A percentile compares a stretch with the other conserved stretches of the same genome.
These are phyloP conservation scores for Notolabrus celidotus DNA, from an alignment of 2,797 vertebrate genomes.

Conservation along the genomic window DNA sequence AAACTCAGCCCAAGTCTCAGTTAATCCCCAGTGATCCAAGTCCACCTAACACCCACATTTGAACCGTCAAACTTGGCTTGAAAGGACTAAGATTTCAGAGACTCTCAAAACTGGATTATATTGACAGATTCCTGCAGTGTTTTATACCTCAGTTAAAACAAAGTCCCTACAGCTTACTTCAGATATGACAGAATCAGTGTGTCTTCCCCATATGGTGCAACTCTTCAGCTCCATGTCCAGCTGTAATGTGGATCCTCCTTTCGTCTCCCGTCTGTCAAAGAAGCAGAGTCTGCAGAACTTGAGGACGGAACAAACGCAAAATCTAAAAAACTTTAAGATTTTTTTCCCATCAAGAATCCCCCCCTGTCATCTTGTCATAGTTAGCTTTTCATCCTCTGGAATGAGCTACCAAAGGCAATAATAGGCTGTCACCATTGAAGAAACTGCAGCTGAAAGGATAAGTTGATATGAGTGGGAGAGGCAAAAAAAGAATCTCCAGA, in stretches of 20 bases:
- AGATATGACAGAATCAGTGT: background rate
- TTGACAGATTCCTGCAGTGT: background rate
- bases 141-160: background rate
- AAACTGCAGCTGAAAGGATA: slow-evolving; percentile 32
- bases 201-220: background rate
- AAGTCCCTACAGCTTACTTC: background rate
- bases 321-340: slow-evolving; percentile 34
- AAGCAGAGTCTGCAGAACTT: slow-evolving; percentile 1
- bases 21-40: too few species aligned
- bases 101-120: too few species aligned
- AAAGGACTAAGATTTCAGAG: background rate
- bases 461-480: slow-evolving; percentile 34
- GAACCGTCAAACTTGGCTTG: background rate
- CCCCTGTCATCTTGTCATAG: slow-evolving; percentile 36
- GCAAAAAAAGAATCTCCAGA: slow-evolving; percentile 14
- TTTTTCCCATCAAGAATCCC: slow-evolving; percentile 18
- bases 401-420: slow-evolving; percentile 42
- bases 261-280: slow-evolving; percentile 5
- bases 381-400: slow-evolving; percentile 54
- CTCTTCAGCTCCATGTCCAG: slow-evolving; percentile 20
- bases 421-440: slow-evolving; percentile 45
- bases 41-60: background rate
- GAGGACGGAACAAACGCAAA: slow-evolving; percentile 12
- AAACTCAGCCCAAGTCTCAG: too few species aligned
- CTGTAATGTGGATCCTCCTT: slow-evolving; percentile 10